A percentile compares a stretch with the other conserved stretches of the same genome.
Evolutionary conservation across 2,113 vertebrate genomes (phyloP).

Genomic region (Mormoops blainvillei): DNA sequence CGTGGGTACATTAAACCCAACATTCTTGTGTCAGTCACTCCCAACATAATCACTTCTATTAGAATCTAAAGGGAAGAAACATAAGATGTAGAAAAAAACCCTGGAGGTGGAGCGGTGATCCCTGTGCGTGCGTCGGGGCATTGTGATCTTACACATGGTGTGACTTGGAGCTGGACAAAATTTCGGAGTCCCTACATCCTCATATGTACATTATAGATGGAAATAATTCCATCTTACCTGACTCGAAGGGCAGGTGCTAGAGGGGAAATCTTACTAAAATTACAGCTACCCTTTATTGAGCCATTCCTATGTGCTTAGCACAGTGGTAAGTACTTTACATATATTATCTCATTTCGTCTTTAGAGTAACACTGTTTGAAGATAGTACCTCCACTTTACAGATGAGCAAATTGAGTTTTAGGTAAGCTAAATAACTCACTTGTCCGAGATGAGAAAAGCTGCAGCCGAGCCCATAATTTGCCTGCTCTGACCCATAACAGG

Average conservation of each 20-base stretch:
- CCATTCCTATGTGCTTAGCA: background rate
- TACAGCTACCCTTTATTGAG: background rate
- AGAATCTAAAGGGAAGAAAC: background rate
- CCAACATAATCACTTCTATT: background rate
- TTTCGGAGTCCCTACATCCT: background rate
- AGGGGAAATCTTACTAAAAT: background rate
- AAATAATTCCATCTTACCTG: background rate
- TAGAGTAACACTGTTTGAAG: background rate
- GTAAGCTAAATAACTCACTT: background rate
- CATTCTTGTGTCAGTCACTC: rapidly evolving
- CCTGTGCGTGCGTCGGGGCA: background rate
- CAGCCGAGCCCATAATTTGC: background rate
- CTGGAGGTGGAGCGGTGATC: background rate
- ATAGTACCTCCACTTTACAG: background rate
- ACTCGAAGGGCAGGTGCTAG: background rate
- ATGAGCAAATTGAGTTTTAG: background rate
- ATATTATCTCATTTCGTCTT: background rate
- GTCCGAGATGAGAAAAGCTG: background rate
- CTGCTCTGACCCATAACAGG: background rate
- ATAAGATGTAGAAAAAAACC: no score
- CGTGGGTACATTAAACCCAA: background rate
- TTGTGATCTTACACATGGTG: background rate
- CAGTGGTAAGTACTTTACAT: background rate
- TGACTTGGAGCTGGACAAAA: background rate
- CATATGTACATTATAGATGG: background rate